Base-by-base conservation (phyloP, 2,797 vertebrate genomes). In the Sebastes taczanowskii region DNA sequence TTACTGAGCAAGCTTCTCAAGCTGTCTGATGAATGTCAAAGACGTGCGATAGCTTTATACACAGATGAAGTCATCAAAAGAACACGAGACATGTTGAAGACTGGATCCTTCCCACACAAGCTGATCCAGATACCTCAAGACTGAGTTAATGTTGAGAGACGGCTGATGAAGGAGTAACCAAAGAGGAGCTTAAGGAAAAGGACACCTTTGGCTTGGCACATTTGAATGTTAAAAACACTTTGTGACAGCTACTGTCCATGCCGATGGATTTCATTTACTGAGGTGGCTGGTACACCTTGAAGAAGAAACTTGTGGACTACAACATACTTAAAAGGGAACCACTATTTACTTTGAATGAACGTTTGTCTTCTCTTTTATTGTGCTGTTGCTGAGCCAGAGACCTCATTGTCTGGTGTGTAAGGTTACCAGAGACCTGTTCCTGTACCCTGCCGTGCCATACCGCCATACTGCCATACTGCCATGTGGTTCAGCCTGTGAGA, bases 251-350 rank as follows among this genome's bases (percentile, higher is more conserved):
- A 27, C 38, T 67, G 29, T 11, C 6, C 71, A 3, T 23, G 16
- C 59, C 6, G 11, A 68, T 78, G 34, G 6, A 71, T 68, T 81
- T 73, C 5, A 11, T 34, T 32, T 13, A 5, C 55, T 66, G 83
- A 93, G 89, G 85, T 92, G 90, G 88, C 91, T 86, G 89, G 89
- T 71, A 80, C 91, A 91, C 89, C 91, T 91, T 71, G 11, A 82
- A n/a, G 64, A 65, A 29, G 46, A 72, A 70, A 25, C 10, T 0
- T 4, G 7, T 68, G 49, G 71, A 71, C 18, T 16, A 42, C 75
- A 60, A 64, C 11, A 64, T 11, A 74, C 52, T 81, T 89, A 83
- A 67, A 89, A 77, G 13, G 8, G 52, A 83, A 68, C 25, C 23
- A 30, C 59, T 81, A 16, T 74, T 80, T 63, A 77, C 79, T 82